phyloP scores from a whole-genome alignment of 2,797 vertebrate genomes.

The Bufotes viridis region DNA sequence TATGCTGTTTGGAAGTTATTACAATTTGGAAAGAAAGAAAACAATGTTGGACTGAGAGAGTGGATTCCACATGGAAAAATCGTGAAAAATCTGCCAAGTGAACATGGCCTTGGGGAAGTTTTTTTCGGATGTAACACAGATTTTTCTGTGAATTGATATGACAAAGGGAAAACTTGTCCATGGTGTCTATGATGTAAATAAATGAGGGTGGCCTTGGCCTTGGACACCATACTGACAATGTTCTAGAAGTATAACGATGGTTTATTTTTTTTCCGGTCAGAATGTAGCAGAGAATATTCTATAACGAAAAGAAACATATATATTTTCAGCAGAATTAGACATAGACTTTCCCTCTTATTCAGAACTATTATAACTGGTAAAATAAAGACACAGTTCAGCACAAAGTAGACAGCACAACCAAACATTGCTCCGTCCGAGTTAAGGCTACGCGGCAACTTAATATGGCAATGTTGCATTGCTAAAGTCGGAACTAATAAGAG shows the following conservation, averaged over 20 bases:
- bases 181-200: not conserved
- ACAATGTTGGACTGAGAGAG: too few species aligned
- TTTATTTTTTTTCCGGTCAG: not conserved
- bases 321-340: not conserved
- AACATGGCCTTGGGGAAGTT: not conserved
- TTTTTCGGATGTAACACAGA: too few species aligned
- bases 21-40: too few species aligned
- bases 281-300: not conserved
- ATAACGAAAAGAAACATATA: not conserved
- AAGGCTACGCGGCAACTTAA: too few species aligned
- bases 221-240: not conserved
- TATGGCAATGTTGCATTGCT: too few species aligned
- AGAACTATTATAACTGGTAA: not conserved
- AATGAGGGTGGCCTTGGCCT: not conserved
- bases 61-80: too few species aligned
- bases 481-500: too few species aligned
- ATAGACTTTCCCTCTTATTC: not conserved
- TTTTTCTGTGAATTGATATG: too few species aligned
- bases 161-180: not conserved
- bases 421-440: not conserved
- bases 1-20: too few species aligned
- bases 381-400: constrained; percentile 2
- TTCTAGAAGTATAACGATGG: not conserved
- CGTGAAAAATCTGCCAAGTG: too few species aligned
- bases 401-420: constrained; percentile 16